Evolutionary conservation across 2,113 vertebrate genomes (phyloP), one percentile per base, ranked within the genome.

Genomic region (Choloepus hoffmanni): DNA sequence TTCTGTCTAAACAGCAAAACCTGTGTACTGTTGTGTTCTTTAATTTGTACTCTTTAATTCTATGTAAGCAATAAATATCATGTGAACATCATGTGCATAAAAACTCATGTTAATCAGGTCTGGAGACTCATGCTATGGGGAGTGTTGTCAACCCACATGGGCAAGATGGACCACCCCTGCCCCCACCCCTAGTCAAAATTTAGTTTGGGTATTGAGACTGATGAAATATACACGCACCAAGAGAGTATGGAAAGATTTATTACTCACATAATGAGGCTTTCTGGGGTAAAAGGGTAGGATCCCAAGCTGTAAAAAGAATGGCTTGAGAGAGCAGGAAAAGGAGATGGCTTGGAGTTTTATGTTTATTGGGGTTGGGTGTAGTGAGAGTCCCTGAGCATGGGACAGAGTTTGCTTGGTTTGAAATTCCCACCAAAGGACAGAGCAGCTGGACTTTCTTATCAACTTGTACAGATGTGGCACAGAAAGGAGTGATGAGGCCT

Each of bases 331-430:
- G 14, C 40, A 62, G 4, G 73, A 26, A 65, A 40, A 55, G 65
- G 24, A 30, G 5, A 30, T 2, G 55, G 60, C 13, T 30, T 83
- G 81, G 36, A 15, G 3, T 11, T 67, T 26, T 9, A 13, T 11
- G 28, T 36, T 55, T 12, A 13, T 58, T 81, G 40, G 50, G 30
- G 26, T 21, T 67, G 83, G 48, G 23, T 26, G 26, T 23, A 62
- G n/a, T 7, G 24, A 70, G 8, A 3, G n/a, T 9, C 55, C 7
- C 72, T 55, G 21, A 1, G 0, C 24, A 5, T 23, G 18, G 10
- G 9, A 13, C 28, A 30, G 28, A 3, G 3, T 21, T 70, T 73
- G 5, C 15, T 84, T 10, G 24, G 18, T 58, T 36, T 90, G 55
- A 90, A 50, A 26, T 50, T 79, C 55, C 21, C 28, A 1, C 7